Evolutionary conservation across 2,113 vertebrate species (phyloP).

Genomic region (Oreochromis tanganicae): DNA sequence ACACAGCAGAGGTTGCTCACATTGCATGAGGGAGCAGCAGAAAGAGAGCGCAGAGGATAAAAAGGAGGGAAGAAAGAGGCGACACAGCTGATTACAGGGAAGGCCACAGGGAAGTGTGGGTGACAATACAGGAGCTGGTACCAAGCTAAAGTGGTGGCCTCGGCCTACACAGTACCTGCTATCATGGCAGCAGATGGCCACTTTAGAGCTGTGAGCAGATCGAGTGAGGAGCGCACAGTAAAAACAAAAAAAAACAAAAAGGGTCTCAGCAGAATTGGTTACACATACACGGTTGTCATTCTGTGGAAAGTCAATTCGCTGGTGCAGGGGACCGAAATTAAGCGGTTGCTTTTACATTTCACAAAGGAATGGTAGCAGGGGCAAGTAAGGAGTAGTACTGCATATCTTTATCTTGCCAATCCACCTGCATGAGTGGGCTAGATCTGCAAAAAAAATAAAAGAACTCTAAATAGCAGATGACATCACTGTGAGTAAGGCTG

Average conservation of each 20-base stretch:
- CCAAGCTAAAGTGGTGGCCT: not conserved
- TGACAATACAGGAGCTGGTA: not conserved
- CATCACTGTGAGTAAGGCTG: not conserved
- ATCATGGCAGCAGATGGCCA: constrained; percentile 55
- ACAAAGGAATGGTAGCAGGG: not conserved
- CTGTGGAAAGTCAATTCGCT: not conserved
- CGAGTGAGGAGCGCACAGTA: not conserved
- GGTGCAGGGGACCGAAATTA: not conserved
- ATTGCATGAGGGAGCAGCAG: not conserved
- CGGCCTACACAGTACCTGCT: constrained; percentile 27
- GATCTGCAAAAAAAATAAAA: constrained; percentile 16
- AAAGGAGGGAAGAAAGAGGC: not conserved
- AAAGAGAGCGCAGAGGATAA: not conserved
- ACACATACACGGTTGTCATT: not conserved
- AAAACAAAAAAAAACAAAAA: constrained; percentile 4
- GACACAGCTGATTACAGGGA: not conserved
- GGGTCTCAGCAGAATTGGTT: constrained; percentile 9
- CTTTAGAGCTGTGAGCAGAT: constrained; percentile 35
- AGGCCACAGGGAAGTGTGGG: not conserved
- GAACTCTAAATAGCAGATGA: constrained; percentile 11
- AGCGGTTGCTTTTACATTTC: not conserved
- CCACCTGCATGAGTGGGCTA: not conserved
- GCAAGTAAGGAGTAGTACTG: not conserved
- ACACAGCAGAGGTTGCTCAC: constrained; percentile 1
- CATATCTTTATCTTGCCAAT: not conserved